phyloP scores from a whole-genome alignment of 2,113 vertebrate genomes.

The Megalops atlanticus region DNA sequence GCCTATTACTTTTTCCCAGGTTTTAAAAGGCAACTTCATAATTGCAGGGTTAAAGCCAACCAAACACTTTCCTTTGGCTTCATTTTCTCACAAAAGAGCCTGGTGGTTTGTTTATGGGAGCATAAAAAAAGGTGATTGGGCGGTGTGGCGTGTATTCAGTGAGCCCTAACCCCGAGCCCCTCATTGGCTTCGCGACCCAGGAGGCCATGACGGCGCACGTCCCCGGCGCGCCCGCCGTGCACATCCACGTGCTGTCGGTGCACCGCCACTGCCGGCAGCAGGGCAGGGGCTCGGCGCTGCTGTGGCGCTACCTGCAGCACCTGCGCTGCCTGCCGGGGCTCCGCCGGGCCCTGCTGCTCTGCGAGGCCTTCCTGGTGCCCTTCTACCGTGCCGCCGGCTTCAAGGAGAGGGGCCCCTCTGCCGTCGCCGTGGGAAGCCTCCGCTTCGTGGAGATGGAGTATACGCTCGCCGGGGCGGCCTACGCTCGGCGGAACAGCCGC shows the following conservation, averaged over 20 bases:
- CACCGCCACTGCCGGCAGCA: conserved; percentile 77
- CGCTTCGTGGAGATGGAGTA: conserved; percentile 75
- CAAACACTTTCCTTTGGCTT: too few species aligned
- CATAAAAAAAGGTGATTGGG: too few species aligned
- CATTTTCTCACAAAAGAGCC: too few species aligned
- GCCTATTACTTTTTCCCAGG: too few species aligned
- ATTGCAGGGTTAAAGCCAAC: too few species aligned
- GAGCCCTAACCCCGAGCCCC: not conserved
- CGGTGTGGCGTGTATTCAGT: conserved; percentile 1
- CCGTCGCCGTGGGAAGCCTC: conserved; percentile 64
- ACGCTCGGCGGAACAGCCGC: conserved; percentile 68
- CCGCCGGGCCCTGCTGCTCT: conserved; percentile 71
- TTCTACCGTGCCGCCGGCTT: conserved; percentile 77
- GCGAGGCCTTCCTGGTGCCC: conserved; percentile 72
- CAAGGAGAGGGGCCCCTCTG: conserved; percentile 65
- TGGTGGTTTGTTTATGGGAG: too few species aligned
- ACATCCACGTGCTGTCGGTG: conserved; percentile 76
- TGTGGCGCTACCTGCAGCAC: conserved; percentile 79
- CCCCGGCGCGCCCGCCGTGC: conserved; percentile 58
- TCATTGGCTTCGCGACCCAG: conserved; percentile 55
- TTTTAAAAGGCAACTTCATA: too few species aligned
- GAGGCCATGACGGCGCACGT: conserved; percentile 73
- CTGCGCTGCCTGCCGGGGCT: conserved; percentile 64
- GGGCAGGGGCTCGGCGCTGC: conserved; percentile 73
- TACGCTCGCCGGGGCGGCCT: conserved; percentile 60